These are phyloP conservation scores for Panulirus ornatus DNA, from an alignment of 1,140 invertebrate species.

Conservation along the genomic window DNA sequence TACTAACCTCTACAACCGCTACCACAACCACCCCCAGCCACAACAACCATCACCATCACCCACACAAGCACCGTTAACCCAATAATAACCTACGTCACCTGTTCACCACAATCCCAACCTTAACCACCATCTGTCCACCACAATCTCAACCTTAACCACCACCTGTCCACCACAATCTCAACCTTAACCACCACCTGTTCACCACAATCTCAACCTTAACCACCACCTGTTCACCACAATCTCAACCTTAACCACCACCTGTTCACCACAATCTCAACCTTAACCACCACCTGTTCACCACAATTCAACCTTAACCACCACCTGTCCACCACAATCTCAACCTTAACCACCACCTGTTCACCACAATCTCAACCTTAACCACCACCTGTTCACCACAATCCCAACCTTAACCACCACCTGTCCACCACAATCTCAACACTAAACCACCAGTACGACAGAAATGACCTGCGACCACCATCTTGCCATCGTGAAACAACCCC, in stretches of 20 bases:
- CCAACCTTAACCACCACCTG: background rate
- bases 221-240: background rate
- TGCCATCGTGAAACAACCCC: no score
- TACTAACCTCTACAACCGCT: background rate
- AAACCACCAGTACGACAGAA: no score
- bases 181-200: background rate
- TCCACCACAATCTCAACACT: background rate
- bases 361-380: background rate
- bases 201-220: background rate
- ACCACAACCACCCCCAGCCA: background rate
- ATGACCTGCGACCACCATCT: no score
- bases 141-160: background rate
- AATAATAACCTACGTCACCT: background rate
- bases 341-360: background rate
- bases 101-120: background rate
- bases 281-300: background rate
- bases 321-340: background rate
- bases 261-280: no score
- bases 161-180: background rate
- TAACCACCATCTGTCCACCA: background rate
- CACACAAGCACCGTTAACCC: background rate
- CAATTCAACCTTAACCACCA: background rate
- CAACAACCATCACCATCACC: constrained; percentile 1
- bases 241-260: background rate
- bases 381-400: background rate